Base-by-base conservation (phyloP, 1,140 invertebrate genomes). In the Drosophila persimilis region DNA sequence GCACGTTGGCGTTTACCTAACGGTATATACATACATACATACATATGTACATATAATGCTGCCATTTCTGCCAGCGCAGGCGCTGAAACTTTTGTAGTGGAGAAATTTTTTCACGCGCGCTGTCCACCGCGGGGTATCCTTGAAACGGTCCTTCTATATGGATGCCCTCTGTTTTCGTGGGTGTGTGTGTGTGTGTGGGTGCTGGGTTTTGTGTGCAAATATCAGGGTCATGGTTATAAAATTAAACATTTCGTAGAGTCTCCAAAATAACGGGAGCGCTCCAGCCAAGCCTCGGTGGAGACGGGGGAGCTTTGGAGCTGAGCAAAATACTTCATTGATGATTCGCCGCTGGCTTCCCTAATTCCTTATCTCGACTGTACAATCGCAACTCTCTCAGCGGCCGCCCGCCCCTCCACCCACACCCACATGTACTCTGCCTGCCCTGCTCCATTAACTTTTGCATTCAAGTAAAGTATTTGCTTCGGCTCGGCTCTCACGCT, bases 221-320 rank as follows among this genome's bases (percentile, higher is more conserved):
- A 90, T 90, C 88, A 90, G 89, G 89, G 89, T 90, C 89, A 90
- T 86, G 89, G 89, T 88, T 90, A 90, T 90, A 90, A 88, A 89
- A 85, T 88, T 90, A 90, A 90, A 85, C 80, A 86, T 88, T 73
- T 86, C 54, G 46, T 46, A 47, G 73, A 83, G 78, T 86, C 83
- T 86, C 83, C 83, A 86, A 86, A 81, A 75, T 48, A 84, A 64
- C 63, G 54, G 64, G n/a, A 48, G n/a, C 43, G 52, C 64, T 57
- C 39, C 31, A 45, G 50, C 47, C 57, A 57, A 57, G 65, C 58
- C 58, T 65, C 11, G 11, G 35, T 39, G 44, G 63, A 69, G 63
- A 48, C n/a, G 17, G 35, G 17, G 35, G 41, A n/a, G 46, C 39
- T 67, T 73, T 20, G 22, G 57, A 61, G 24, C 59, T 43, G 59